These are phyloP conservation scores for Pteruthius melanotis DNA, from an alignment of 2,113 vertebrate species.

Conservation along the genomic window DNA sequence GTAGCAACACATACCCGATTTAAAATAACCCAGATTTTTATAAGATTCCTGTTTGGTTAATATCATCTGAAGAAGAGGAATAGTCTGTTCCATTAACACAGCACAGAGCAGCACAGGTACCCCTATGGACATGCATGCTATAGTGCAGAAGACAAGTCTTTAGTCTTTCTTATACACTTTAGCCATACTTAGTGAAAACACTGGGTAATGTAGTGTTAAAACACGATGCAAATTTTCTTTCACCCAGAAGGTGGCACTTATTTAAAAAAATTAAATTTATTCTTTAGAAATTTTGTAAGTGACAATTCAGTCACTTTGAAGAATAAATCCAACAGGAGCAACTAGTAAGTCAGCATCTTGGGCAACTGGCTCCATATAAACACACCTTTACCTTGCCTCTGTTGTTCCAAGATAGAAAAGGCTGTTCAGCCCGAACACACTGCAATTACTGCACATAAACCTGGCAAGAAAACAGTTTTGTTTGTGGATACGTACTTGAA, in stretches of 20 bases:
- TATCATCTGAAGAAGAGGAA: neutral
- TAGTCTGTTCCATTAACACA: neutral
- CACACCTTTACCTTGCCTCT: neutral
- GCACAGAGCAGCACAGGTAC: neutral
- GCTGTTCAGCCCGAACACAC: neutral
- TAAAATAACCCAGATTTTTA: neutral
- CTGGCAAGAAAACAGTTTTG: neutral
- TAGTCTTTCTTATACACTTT: neutral
- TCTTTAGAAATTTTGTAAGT: neutral
- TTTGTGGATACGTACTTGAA: conserved; percentile 79
- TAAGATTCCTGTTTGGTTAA: neutral
- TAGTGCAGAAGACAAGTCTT: neutral
- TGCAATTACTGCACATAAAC: neutral
- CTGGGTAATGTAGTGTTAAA: neutral
- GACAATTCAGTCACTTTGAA: neutral
- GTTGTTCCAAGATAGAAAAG: neutral
- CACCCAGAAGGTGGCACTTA: neutral
- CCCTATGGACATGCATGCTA: neutral
- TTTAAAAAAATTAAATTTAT: neutral
- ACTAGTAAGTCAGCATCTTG: neutral
- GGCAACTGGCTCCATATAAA: neutral
- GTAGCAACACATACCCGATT: neutral
- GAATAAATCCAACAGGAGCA: neutral
- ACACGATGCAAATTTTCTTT: neutral
- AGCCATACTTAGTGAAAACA: neutral